Evolutionary conservation across 2,113 vertebrate species (phyloP).

Genomic region (Pampusana beccarii): DNA sequence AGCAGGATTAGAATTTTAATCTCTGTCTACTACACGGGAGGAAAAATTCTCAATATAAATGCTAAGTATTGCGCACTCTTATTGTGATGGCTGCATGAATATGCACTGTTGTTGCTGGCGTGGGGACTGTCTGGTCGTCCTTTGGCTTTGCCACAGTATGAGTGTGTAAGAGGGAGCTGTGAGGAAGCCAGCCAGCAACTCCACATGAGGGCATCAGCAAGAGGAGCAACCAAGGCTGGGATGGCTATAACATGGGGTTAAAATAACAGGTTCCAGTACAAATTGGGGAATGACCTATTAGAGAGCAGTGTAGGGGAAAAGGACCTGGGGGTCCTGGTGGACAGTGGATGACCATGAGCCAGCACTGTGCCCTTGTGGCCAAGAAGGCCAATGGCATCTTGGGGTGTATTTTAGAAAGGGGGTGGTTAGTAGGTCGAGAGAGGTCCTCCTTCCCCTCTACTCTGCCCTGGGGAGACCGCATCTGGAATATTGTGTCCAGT

Average conservation of each 20-base stretch:
- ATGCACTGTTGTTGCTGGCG: not conserved
- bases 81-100: not conserved
- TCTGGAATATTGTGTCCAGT: too few relatives aligned
- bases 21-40: not conserved
- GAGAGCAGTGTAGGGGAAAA: too few relatives aligned
- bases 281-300: too few relatives aligned
- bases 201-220: not conserved
- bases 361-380: too few relatives aligned
- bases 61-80: not conserved
- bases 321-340: too few relatives aligned
- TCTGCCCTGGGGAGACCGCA: too few relatives aligned
- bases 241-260: not conserved
- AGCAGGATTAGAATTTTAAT: constrained; percentile 3
- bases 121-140: not conserved
- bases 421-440: too few relatives aligned
- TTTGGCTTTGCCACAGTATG: not conserved
- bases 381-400: too few relatives aligned
- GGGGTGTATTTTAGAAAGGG: too few relatives aligned
- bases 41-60: constrained; percentile 5
- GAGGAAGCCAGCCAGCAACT: not conserved
- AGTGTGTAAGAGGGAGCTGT: not conserved
- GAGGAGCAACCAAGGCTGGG: not conserved
- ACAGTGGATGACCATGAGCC: too few relatives aligned
- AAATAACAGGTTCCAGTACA: too few relatives aligned
- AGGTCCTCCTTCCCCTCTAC: too few relatives aligned